Base-by-base conservation (phyloP, 2,888 invertebrate species). In the Oscheius sp. region DNA sequence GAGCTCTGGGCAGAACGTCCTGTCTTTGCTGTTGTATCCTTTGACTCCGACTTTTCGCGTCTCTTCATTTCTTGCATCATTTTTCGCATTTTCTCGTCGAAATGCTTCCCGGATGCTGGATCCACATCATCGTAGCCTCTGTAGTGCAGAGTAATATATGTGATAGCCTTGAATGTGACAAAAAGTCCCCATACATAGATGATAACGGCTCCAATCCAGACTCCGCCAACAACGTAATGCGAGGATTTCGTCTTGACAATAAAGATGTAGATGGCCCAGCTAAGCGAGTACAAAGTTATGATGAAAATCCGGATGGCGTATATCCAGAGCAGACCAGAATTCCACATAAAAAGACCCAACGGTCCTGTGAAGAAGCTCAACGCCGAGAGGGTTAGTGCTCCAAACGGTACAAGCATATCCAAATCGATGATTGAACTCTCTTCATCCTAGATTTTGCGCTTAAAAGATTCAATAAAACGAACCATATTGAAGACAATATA, bases 121-220 rank as follows among this genome's bases (percentile, higher is more conserved):
- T 66, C 66, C 29, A 66, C 66, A 27, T 66, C 66, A 29, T 66
- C 55, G 34, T 66, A 66, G 29, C 66, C 66, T 29, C 55, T 66
- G 55, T 66, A 66, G 37, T 66, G 66, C 15, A 33, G 8, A 20
- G 31, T 57, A 12, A 55, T 17, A 37, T 66, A 66, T 6, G 57
- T 27, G 17, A 66, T 45, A 20, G 66, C 66, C 33, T 57, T 45
- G 25, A 50, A 25, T 15, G 66, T 66, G 42, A 66, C 66, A 31
- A 66, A 66, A 15, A 57, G 12, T n/a, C 66, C 66, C 66, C 66
- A 66, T n/a, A 66, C 37, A 29, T 66, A 66, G n/a, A 66, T 23
- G 3, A 66, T 10, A 12, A 37, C 55, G 3, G 45, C 42, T 8
- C n/a, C 15, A 6, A 29, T 12, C 66, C 66, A 66, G 15, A 66